These are phyloP conservation scores for Coelopa pilipes DNA, from an alignment of 2,888 invertebrate species.

Conservation along the genomic window DNA sequence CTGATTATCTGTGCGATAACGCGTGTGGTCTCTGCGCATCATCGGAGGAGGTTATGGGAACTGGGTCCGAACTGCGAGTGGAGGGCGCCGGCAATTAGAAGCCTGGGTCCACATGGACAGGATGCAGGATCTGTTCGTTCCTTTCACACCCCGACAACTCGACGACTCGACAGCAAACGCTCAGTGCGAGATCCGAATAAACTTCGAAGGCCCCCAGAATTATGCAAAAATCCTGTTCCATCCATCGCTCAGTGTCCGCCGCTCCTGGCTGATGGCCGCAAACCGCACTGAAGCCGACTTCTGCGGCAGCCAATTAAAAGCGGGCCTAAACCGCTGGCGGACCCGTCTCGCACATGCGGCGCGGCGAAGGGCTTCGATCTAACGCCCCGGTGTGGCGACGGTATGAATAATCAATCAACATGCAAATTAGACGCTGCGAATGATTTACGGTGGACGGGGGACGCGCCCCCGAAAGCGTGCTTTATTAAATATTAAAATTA, in stretches of 20 bases:
- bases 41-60: background rate
- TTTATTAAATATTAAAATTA: slow-evolving; percentile 39
- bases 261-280: too few relatives aligned
- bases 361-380: background rate
- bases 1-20: slow-evolving; percentile 22
- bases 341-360: background rate
- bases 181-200: too few relatives aligned
- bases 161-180: too few relatives aligned
- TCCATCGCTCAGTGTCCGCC: background rate
- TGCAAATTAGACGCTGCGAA: slow-evolving; percentile 46
- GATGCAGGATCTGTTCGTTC: too few relatives aligned
- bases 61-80: background rate
- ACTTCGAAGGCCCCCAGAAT: background rate
- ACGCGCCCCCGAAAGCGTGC: slow-evolving; percentile 15
- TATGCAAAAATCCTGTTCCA: background rate
- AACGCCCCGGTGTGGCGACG: background rate
- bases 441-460: too few relatives aligned
- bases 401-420: slow-evolving; percentile 53
- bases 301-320: slow-evolving; percentile 3
- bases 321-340: background rate
- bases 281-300: background rate
- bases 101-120: too few relatives aligned
- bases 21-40: background rate
- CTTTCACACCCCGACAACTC: too few relatives aligned
- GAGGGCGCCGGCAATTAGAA: too few relatives aligned